Evolutionary conservation across 2,888 invertebrate genomes (phyloP), one percentile per base, ranked within the genome.

Genomic region (Drosophila nigricruria): DNA sequence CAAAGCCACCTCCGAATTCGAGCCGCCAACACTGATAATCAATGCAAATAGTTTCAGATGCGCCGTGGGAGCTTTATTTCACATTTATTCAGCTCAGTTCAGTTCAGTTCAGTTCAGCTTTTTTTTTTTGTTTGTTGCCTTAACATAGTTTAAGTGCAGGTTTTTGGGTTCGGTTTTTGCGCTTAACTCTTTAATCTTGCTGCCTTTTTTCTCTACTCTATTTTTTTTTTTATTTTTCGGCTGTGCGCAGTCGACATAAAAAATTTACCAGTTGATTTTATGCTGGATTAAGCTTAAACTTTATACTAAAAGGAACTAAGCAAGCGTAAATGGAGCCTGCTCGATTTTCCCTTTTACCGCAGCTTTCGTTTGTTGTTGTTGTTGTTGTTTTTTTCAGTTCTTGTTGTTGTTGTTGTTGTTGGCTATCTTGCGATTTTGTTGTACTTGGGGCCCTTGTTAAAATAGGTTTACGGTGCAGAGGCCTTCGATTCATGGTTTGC

Each of bases 221-320:
- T 18, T n/a, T 10, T 36, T 36, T 10, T n/a, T n/a, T n/a, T 42
- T 66, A 64, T 68, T 68, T 73, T 70, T 66, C 49, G 89, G 57
- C 70, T 63, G 32, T 70, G 65, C 61, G 58, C 70, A 63, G 62
- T 73, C 78, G 70, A 80, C 84, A 86, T 86, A 89, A 90, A 86
- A 86, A 90, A 86, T 86, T 86, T 86, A 86, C 90, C 90, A 86
- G 85, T 90, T 86, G 90, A 86, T 86, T 86, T 86, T 86, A 86
- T 90, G 86, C 89, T 87, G 90, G 90, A 89, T 87, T 90, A 89
- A 84, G 85, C 90, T 88, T 82, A 81, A 89, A 89, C 88, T 89
- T 86, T 90, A 84, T 89, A 87, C 90, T 84, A 86, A 87, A 90
- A 89, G 89, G 88, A 90, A 81, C 89, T 88, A 90, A 90, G 90